Evolutionary conservation across 2,797 vertebrate species (phyloP).

Genomic region (Sternotherus odoratus): DNA sequence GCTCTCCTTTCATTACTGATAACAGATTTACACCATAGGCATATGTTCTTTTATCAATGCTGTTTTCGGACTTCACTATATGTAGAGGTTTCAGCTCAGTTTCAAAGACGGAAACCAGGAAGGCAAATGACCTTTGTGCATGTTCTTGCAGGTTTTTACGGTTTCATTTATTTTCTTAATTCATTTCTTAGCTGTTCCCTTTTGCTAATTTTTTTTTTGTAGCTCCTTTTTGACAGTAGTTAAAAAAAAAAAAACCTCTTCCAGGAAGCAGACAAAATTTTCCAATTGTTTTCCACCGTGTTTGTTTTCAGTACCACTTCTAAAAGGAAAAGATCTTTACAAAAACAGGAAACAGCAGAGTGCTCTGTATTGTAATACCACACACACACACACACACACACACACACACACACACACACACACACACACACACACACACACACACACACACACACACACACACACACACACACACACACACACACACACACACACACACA

Average conservation of each 20-base stretch:
- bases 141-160: not conserved
- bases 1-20: not conserved
- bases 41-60: not conserved
- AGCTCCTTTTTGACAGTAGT: conserved; percentile 8
- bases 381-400: not conserved
- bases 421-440: too few species aligned
- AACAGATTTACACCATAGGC: conserved; percentile 25
- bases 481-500: too few species aligned
- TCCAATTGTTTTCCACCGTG: conserved; percentile 67
- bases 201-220: not conserved
- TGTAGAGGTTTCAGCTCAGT: conserved; percentile 9
- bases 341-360: conserved; percentile 78
- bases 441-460: too few species aligned
- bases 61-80: conserved; percentile 9
- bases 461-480: too few species aligned
- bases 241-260: not conserved
- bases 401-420: too few species aligned
- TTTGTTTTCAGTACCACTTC: conserved; percentile 68
- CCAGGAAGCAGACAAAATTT: conserved; percentile 64
- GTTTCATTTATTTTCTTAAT: not conserved
- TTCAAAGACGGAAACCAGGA: not conserved
- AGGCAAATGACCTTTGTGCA: conserved; percentile 36
- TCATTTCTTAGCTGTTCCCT: conserved; percentile 17
- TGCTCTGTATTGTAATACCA: not conserved
- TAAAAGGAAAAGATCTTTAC: conserved; percentile 77